Conservation (phyloP, 2,113 vertebrate genomes). For the Mola mola region DNA sequence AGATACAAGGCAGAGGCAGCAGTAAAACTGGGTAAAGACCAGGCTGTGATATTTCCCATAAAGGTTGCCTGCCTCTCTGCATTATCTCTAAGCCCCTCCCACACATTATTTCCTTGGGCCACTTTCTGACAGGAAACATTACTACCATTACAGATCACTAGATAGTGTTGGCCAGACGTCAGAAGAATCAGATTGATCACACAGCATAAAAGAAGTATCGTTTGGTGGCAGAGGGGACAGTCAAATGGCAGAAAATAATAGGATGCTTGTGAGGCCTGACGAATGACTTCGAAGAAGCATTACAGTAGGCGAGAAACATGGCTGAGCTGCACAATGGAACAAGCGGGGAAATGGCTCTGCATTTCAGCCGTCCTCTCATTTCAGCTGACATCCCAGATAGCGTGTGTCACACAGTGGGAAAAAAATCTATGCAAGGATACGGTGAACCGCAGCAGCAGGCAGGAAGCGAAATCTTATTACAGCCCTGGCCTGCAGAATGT, state of each 20-base stretch:
- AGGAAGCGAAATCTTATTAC: slow-evolving; percentile 34
- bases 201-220: slow-evolving; percentile 65
- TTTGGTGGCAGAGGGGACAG: slow-evolving; percentile 68
- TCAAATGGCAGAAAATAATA: slow-evolving; percentile 80
- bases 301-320: slow-evolving; percentile 68
- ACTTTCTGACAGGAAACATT: slow-evolving; percentile 76
- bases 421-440: slow-evolving; percentile 47
- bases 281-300: slow-evolving; percentile 71
- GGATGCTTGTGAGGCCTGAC: slow-evolving; percentile 72
- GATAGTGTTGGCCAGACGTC: slow-evolving; percentile 71
- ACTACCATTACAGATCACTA: slow-evolving; percentile 74
- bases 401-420: slow-evolving; percentile 54
- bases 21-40: slow-evolving; percentile 35
- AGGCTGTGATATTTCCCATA: slow-evolving; percentile 56
- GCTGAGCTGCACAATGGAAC: slow-evolving; percentile 66
- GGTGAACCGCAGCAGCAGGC: slow-evolving; percentile 51
- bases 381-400: slow-evolving; percentile 67
- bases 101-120: slow-evolving; percentile 44
- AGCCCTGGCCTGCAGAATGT: slow-evolving; percentile 31
- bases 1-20: slow-evolving; percentile 21
- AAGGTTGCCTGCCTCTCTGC: slow-evolving; percentile 47
- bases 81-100: slow-evolving; percentile 50
- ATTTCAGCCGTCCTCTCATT: slow-evolving; percentile 67
- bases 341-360: slow-evolving; percentile 71
- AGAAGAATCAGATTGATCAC: slow-evolving; percentile 76